Conservation (phyloP, 2,113 vertebrate species). For the Tinamus guttatus region DNA sequence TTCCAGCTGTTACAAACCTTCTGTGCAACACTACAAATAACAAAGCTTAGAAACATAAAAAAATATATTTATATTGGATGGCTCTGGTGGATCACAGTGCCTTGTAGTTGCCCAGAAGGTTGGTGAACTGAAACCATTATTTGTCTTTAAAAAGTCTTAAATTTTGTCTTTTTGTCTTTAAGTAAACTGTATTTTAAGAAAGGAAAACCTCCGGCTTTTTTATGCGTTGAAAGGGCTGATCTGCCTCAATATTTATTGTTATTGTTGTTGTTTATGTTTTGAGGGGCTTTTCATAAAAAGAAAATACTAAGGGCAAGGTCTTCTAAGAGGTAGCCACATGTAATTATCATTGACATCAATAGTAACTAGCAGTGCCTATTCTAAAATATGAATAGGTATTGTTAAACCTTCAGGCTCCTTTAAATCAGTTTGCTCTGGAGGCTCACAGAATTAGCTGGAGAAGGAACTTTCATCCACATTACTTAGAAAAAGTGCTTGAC, state of each 20-base stretch:
- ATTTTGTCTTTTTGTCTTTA: neutral
- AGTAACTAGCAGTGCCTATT: neutral
- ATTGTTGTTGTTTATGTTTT: neutral
- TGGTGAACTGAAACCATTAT: neutral
- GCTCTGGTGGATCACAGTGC: neutral
- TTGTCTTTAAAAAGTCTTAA: neutral
- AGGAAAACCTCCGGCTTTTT: neutral
- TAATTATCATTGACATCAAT: neutral
- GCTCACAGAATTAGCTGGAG: neutral
- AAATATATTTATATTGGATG: neutral
- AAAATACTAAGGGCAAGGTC: neutral
- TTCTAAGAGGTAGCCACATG: neutral
- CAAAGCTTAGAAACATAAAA: neutral
- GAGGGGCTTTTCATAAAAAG: neutral
- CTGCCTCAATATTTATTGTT: neutral
- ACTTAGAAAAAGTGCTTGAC: neutral
- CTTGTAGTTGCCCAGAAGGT: neutral
- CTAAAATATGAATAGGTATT: neutral
- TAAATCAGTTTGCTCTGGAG: neutral
- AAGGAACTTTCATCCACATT: neutral
- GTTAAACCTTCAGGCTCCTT: conserved; percentile 2
- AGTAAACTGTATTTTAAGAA: neutral
- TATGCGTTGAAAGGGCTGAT: neutral
- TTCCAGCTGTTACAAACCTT: neutral
- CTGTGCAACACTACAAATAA: neutral